Evolutionary conservation across 2,797 vertebrate genomes (phyloP), one percentile per base, ranked within the genome.

Genomic region (Garrulus glandarius): DNA sequence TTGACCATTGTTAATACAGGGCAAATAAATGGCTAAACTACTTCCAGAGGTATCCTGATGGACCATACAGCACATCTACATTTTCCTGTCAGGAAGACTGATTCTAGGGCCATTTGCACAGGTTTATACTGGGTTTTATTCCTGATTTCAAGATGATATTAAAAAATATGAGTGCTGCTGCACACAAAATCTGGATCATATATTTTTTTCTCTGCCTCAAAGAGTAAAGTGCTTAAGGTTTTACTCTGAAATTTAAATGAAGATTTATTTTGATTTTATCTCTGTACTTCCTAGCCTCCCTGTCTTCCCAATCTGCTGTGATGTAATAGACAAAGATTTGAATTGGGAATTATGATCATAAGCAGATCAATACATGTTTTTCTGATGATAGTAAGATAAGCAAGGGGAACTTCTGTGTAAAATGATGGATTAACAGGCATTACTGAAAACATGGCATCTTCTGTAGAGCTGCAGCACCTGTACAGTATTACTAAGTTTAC

Each of bases 141-240:
- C 27, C 37, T 86, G n/a, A 74, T 86, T 85, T 88, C 79, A 65
- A 78, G 61, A 69, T 69, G 5, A 43, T 82, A 47, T 82, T 79
- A 76, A 53, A 71, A 49, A 69, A 50, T 34, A 50, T 4, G 36
- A 39, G 5, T 70, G 43, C 29, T 59, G 29, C 22, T 67, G 49
- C 43, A 57, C n/a, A 34, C 39, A 61, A 72, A 92, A 78, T 82
- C 46, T 12, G 19, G 29, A 84, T 72, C 10, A 41, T 3, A 0
- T 7, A 0, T 21, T 74, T 91, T 86, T 72, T 13, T 5, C 7
- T 80, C 17, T 16, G 4, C 75, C 91, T 77, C 24, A 74, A 71
- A 87, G 57, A 94, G 64, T 68, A n/a, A 92, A 88, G 36, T 88
- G 36, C 50, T 77, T 78, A 84, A 78, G n/a, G 50, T 81, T 95